Conservation (phyloP, 1,140 invertebrate species). For the Propsilocerus akamusi region DNA sequence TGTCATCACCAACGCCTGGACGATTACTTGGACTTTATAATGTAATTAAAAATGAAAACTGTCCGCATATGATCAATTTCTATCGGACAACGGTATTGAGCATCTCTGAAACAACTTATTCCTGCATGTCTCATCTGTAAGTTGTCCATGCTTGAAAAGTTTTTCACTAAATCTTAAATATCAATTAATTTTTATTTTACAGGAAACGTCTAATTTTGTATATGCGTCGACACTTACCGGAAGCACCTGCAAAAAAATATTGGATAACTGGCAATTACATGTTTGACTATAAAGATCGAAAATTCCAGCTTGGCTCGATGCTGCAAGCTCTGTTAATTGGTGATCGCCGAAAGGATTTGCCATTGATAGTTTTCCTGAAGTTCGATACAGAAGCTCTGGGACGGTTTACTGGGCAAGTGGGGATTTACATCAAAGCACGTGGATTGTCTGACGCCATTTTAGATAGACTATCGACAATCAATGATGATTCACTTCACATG, state of each 20-base stretch:
- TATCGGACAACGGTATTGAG: slow-evolving; percentile 53
- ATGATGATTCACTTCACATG: slow-evolving; percentile 22
- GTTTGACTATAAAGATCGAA: slow-evolving; percentile 37
- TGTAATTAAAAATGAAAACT: slow-evolving; percentile 40
- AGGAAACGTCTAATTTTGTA: slow-evolving; percentile 32
- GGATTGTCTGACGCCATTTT: slow-evolving; percentile 25
- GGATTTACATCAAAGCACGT: slow-evolving; percentile 35
- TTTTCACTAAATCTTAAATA: neutral
- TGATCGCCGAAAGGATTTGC: slow-evolving; percentile 36
- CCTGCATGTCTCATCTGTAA: slow-evolving; percentile 39
- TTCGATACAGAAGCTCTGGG: slow-evolving; percentile 37
- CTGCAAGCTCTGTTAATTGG: slow-evolving; percentile 36
- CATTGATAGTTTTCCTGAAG: slow-evolving; percentile 34
- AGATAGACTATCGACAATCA: slow-evolving; percentile 20
- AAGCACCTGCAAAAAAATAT: slow-evolving; percentile 25
- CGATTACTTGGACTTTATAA: slow-evolving; percentile 46
- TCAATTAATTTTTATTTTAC: neutral
- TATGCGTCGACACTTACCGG: slow-evolving; percentile 31
- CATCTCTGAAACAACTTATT: slow-evolving; percentile 39
- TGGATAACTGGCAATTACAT: slow-evolving; percentile 43
- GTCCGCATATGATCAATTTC: slow-evolving; percentile 44
- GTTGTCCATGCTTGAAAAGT: slow-evolving; percentile 9
- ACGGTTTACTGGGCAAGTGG: slow-evolving; percentile 30
- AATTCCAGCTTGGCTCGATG: slow-evolving; percentile 36
- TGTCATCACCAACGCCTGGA: slow-evolving; percentile 36